Conservation (phyloP, 2,113 vertebrate species). For the Indicator maculatus region DNA sequence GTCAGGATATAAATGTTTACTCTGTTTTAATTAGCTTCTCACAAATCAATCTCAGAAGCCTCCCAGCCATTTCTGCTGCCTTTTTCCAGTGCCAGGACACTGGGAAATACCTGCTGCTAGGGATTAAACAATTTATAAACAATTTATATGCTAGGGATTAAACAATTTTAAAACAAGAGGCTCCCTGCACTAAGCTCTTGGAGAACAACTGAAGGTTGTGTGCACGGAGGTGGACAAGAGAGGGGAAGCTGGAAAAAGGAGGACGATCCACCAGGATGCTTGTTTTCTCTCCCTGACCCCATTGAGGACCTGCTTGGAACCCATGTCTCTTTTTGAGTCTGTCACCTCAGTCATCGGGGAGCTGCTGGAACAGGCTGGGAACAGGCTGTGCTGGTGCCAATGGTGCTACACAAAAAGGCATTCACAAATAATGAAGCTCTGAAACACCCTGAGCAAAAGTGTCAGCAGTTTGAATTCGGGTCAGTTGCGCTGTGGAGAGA, state of each 20-base stretch:
- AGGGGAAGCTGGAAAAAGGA: neutral
- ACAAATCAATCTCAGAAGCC: slow-evolving; percentile 8
- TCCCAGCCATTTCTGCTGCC: neutral
- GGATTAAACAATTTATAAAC: neutral
- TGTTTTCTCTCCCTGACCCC: slow-evolving; percentile 1
- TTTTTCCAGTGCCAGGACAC: neutral
- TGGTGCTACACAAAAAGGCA: slow-evolving; percentile 36
- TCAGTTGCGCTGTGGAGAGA: neutral
- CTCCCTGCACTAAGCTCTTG: neutral
- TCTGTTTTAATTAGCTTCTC: slow-evolving; percentile 2
- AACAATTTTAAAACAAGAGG: neutral
- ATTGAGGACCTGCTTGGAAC: neutral
- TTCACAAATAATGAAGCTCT: slow-evolving; percentile 64
- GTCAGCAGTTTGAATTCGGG: slow-evolving; percentile 59
- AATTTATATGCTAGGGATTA: neutral
- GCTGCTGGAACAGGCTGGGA: slow-evolving; percentile 64
- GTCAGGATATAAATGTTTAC: neutral
- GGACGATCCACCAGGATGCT: neutral
- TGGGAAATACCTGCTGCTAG: neutral
- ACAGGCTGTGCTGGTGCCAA: slow-evolving; percentile 62
- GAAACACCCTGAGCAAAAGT: slow-evolving; percentile 42
- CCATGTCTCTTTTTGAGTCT: neutral
- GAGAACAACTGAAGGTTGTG: neutral
- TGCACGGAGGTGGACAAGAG: neutral
- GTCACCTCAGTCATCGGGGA: slow-evolving; percentile 14